A percentile compares a stretch with the other conserved stretches of the same genome.
phyloP scores from a whole-genome alignment of 1,140 invertebrate genomes.

The Papilio dardanus region DNA sequence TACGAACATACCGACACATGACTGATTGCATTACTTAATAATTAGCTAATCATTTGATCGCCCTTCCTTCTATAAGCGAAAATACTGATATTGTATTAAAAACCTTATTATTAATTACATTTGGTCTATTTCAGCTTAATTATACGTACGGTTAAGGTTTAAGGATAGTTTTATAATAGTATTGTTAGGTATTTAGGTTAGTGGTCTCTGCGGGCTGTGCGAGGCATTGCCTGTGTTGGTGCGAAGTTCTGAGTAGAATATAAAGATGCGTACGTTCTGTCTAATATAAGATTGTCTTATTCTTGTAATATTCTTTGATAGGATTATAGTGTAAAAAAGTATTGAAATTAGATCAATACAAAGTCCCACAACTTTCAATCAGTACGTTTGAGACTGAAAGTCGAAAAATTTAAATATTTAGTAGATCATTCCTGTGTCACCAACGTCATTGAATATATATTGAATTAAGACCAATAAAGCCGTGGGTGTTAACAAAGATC shows the following conservation, averaged over 20 bases:
- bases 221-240: background rate
- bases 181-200: background rate
- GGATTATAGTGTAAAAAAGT: too few relatives aligned
- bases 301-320: too few relatives aligned
- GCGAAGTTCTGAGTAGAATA: too few relatives aligned
- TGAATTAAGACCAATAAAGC: too few relatives aligned
- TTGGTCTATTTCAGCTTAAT: slow-evolving; percentile 14
- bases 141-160: background rate
- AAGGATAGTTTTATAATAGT: background rate
- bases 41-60: slow-evolving; percentile 37
- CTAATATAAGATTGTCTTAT: background rate
- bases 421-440: too few relatives aligned
- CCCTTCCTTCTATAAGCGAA: background rate
- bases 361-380: too few relatives aligned
- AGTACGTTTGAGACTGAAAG: too few relatives aligned
- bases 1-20: slow-evolving; percentile 26
- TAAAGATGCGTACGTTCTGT: background rate
- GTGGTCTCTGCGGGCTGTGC: background rate
- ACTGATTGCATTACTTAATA: slow-evolving; percentile 33
- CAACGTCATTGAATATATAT: too few relatives aligned
- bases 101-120: slow-evolving; percentile 9
- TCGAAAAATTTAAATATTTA: too few relatives aligned
- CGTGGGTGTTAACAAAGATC: too few relatives aligned
- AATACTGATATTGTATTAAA: background rate
- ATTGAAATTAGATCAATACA: too few relatives aligned